Conservation (phyloP, 2,888 invertebrate genomes). For the Alviniconcha strummeri region DNA sequence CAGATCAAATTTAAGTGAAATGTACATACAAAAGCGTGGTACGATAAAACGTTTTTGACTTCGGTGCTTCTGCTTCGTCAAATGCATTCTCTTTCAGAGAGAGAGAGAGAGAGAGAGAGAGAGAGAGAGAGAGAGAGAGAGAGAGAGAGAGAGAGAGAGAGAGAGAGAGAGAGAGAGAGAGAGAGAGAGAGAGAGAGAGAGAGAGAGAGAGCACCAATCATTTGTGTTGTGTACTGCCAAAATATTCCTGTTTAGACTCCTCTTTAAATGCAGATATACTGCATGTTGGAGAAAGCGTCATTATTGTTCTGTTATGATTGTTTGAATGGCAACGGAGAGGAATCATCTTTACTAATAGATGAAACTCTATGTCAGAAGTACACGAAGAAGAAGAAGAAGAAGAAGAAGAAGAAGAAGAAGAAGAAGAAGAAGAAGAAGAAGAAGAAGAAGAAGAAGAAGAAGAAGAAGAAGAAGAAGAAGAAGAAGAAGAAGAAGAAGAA, state of each 20-base stretch:
- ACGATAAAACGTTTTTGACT: too few relatives aligned
- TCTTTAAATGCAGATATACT: too few relatives aligned
- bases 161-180: background rate
- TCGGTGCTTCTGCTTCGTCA: background rate
- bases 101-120: background rate
- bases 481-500: background rate
- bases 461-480: background rate
- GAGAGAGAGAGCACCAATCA: background rate
- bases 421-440: background rate
- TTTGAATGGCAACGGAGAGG: too few relatives aligned
- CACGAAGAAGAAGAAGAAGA: background rate
- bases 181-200: conserved; percentile 1
- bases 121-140: background rate
- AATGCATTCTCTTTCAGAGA: background rate
- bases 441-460: background rate
- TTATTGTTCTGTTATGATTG: too few relatives aligned
- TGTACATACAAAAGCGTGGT: too few relatives aligned
- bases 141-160: conserved; percentile 1
- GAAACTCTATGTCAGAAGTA: background rate
- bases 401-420: background rate
- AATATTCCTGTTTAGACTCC: too few relatives aligned
- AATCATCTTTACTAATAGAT: too few relatives aligned
- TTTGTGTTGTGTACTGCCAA: background rate
- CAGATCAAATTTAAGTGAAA: too few relatives aligned
- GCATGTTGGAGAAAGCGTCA: too few relatives aligned